Percentiles rank a stretch among this genome's conserved stretches.
Conservation (phyloP, 2,888 invertebrate species). For the Pristionchus exspectatus region DNA sequence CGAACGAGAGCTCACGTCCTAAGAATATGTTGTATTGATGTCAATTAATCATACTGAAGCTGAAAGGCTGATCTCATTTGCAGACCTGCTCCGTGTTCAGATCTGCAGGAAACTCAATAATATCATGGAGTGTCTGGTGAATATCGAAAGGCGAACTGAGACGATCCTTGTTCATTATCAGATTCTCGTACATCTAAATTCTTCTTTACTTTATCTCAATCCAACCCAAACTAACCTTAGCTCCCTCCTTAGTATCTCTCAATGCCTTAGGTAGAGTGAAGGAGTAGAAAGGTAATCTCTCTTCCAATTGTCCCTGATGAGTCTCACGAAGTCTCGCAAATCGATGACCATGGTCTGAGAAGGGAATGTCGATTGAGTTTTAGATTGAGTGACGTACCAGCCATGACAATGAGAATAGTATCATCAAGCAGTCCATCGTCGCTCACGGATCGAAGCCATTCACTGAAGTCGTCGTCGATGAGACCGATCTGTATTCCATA, state of each 20-base stretch:
- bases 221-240: not conserved
- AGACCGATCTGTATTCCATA: constrained; percentile 83
- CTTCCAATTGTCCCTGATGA: constrained; percentile 56
- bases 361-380: constrained; percentile 89
- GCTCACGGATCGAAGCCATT: constrained; percentile 65
- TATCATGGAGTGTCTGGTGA: constrained; percentile 46
- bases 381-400: constrained; percentile 78
- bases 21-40: not conserved
- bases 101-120: not conserved
- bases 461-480: constrained; percentile 71
- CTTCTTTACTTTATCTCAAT: not conserved
- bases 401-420: constrained; percentile 79
- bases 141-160: constrained; percentile 49
- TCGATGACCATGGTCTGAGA: constrained; percentile 83
- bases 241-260: constrained; percentile 11
- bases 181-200: constrained; percentile 9
- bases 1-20: constrained; percentile 7
- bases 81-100: constrained; percentile 12
- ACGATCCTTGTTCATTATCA: constrained; percentile 27
- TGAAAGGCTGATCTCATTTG: not conserved
- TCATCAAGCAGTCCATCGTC: constrained; percentile 75
- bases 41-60: not conserved
- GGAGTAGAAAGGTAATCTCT: constrained; percentile 47
- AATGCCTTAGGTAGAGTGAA: constrained; percentile 10
- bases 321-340: constrained; percentile 55